Conservation (phyloP, 2,113 vertebrate genomes). For the Oriolus oriolus region DNA sequence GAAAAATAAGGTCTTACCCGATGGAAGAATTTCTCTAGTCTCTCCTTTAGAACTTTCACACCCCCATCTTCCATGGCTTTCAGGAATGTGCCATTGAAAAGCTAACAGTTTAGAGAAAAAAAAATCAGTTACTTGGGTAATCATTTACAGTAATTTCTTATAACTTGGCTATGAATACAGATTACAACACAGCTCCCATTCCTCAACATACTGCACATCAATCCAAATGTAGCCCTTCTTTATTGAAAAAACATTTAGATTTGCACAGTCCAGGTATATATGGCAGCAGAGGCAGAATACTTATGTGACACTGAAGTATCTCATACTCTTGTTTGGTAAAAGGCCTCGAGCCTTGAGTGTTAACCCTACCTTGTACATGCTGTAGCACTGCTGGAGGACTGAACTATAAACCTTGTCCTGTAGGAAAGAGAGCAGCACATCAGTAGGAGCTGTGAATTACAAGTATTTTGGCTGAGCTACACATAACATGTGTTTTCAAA, state of each 20-base stretch:
- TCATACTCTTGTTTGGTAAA: background rate
- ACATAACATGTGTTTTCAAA: background rate
- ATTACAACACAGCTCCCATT: background rate
- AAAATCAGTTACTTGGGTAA: background rate
- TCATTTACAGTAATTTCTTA: background rate
- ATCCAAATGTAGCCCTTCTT: background rate
- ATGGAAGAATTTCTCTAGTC: conserved; percentile 97
- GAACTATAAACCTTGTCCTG: conserved; percentile 98
- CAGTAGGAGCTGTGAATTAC: background rate
- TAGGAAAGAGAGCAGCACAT: background rate
- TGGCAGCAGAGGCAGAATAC: background rate
- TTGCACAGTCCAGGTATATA: background rate
- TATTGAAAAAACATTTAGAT: background rate
- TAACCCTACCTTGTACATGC: conserved; percentile 93
- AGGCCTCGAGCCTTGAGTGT: background rate
- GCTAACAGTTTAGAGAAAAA: conserved; percentile 66
- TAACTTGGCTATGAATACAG: background rate
- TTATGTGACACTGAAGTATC: background rate
- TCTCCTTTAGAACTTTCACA: conserved; percentile 87
- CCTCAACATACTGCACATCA: background rate
- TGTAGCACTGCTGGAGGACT: conserved; percentile 93
- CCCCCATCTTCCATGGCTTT: conserved; percentile 91
- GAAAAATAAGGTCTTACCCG: conserved; percentile 76
- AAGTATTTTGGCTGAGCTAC: background rate
- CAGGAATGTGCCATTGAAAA: conserved; percentile 93